phyloP scores from a whole-genome alignment of 1,140 invertebrate genomes.

The Zaprionus inermis region DNA sequence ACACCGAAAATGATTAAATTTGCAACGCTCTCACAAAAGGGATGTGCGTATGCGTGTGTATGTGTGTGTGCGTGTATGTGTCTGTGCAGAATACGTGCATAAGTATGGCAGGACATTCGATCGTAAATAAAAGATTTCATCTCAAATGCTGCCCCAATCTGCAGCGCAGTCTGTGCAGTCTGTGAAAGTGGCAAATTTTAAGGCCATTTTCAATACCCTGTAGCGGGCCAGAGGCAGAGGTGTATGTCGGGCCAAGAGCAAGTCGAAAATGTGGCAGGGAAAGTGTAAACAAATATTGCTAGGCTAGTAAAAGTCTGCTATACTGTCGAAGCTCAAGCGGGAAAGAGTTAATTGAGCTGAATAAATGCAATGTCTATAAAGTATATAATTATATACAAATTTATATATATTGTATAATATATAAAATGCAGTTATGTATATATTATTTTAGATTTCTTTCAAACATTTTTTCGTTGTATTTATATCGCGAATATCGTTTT shows the following conservation, averaged over 20 bases:
- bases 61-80: neutral
- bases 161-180: neutral
- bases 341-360: too few relatives aligned
- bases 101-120: conserved; percentile 27
- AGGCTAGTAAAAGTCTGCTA: too few relatives aligned
- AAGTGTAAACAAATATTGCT: neutral
- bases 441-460: neutral
- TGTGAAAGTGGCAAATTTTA: conserved; percentile 3
- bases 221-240: neutral
- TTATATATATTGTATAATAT: too few relatives aligned
- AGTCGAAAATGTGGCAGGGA: neutral
- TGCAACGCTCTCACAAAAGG: conserved; percentile 26
- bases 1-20: conserved; percentile 59
- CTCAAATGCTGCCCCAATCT: conserved; percentile 24
- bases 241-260: neutral
- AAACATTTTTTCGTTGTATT: too few relatives aligned
- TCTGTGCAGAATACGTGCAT: neutral
- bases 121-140: conserved; percentile 40
- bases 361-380: too few relatives aligned
- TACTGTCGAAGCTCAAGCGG: neutral
- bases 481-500: neutral
- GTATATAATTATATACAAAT: too few relatives aligned
- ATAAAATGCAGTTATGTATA: too few relatives aligned
- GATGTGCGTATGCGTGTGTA: conserved; percentile 2
- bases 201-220: neutral